Evolutionary conservation across 2,888 invertebrate genomes (phyloP).

Genomic region (Hypena proboscidalis): DNA sequence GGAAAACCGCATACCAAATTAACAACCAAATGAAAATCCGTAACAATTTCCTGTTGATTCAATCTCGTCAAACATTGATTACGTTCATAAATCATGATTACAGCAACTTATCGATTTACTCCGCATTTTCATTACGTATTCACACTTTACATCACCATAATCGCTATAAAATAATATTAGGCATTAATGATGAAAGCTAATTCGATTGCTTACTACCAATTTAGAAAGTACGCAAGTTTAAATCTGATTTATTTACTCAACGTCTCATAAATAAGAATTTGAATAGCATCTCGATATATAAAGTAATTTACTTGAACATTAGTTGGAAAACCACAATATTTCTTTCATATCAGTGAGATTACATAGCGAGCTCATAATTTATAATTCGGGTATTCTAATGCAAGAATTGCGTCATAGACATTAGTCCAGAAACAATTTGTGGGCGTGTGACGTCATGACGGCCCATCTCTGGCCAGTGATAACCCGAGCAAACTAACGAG

Average conservation of each 20-base stretch:
- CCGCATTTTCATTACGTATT: slow-evolving; percentile 10
- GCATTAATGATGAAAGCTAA: slow-evolving; percentile 18
- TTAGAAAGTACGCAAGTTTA: slow-evolving; percentile 31
- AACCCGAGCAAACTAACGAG: slow-evolving; percentile 50
- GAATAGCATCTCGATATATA: slow-evolving; percentile 43
- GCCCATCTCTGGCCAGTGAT: slow-evolving; percentile 58
- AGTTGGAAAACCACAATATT: slow-evolving; percentile 56
- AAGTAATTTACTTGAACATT: slow-evolving; percentile 50
- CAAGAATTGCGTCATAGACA: slow-evolving; percentile 57
- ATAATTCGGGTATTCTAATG: slow-evolving; percentile 60
- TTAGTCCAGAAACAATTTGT: slow-evolving; percentile 51
- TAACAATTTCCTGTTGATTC: slow-evolving; percentile 5
- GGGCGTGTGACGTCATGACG: slow-evolving; percentile 53
- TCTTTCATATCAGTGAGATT: slow-evolving; percentile 61
- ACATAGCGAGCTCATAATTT: slow-evolving; percentile 53
- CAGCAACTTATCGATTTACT: slow-evolving; percentile 1
- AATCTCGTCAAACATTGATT: slow-evolving; percentile 3
- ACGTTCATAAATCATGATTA: slow-evolving; percentile 11
- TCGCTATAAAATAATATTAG: slow-evolving; percentile 7
- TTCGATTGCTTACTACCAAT: slow-evolving; percentile 31
- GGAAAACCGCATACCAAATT: not conserved
- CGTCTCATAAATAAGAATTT: slow-evolving; percentile 44
- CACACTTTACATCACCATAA: slow-evolving; percentile 10
- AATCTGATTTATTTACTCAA: slow-evolving; percentile 40
- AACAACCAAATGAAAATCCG: slow-evolving; percentile 1